Percentiles rank a stretch among this genome's conserved stretches.
Conservation (phyloP, 2,113 vertebrate genomes). For the Ibidorhyncha struthersii region DNA sequence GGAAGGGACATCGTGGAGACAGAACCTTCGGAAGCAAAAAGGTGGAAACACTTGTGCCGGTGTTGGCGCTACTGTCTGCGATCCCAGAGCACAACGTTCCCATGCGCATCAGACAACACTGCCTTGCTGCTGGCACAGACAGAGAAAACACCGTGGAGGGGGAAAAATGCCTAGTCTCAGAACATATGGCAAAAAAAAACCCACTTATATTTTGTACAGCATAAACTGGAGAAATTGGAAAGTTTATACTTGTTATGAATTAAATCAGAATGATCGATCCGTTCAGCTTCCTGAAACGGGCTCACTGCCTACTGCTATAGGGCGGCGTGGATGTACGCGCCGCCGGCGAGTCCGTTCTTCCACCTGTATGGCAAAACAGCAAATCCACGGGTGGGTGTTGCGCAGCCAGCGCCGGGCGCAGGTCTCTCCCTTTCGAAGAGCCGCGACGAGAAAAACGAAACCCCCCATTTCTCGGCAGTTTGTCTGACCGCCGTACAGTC, state of each 20-base stretch:
- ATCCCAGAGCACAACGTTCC: background rate
- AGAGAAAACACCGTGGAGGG: background rate
- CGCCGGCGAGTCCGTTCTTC: no score
- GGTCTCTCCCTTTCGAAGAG: background rate
- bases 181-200: background rate
- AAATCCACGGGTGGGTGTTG: background rate
- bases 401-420: background rate
- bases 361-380: accelerated
- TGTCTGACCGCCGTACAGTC: background rate
- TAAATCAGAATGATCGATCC: accelerated
- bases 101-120: accelerated
- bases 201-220: accelerated
- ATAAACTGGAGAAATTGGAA: accelerated
- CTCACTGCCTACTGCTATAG: background rate
- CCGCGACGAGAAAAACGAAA: background rate
- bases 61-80: accelerated
- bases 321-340: background rate
- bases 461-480: background rate
- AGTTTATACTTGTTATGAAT: background rate
- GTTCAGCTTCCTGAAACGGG: accelerated
- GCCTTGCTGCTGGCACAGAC: background rate
- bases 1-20: background rate
- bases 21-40: background rate
- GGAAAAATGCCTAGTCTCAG: accelerated
- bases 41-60: accelerated